A percentile compares a stretch with the other conserved stretches of the same genome.
phyloP scores from a whole-genome alignment of 2,888 invertebrate genomes.

The Bombylius discolor region DNA sequence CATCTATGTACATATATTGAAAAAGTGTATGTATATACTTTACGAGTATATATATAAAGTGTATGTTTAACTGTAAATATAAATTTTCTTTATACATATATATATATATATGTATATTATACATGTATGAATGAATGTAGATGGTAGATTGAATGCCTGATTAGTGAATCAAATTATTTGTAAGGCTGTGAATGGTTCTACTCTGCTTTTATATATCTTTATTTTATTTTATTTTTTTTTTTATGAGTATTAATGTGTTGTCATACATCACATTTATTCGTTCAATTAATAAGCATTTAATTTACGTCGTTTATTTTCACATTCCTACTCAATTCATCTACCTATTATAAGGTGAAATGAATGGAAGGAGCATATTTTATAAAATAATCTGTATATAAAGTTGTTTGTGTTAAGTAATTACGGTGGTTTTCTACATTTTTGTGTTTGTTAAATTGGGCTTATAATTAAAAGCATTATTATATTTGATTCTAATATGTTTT shows the following conservation, averaged over 20 bases:
- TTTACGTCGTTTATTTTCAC: slow-evolving; percentile 4
- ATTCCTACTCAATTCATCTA: neutral
- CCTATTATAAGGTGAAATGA: neutral
- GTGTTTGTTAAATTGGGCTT: slow-evolving; percentile 21
- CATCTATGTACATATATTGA: no score
- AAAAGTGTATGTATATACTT: no score
- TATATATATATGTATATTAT: no score
- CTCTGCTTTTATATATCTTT: slow-evolving; percentile 1
- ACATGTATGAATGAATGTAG: no score
- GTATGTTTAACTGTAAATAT: no score
- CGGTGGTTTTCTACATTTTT: slow-evolving; percentile 9
- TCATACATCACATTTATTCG: slow-evolving; percentile 14
- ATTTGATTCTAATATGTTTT: neutral
- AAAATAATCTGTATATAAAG: no score
- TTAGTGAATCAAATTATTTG: no score
- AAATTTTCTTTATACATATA: no score
- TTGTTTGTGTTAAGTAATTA: slow-evolving; percentile 9
- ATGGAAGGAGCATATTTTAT: neutral
- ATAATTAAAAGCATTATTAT: slow-evolving; percentile 19
- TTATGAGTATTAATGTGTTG: neutral
- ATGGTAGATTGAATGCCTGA: no score
- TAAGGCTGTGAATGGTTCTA: neutral
- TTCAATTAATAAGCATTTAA: slow-evolving; percentile 19
- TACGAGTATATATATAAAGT: no score
- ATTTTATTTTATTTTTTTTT: neutral